phyloP scores from a whole-genome alignment of 2,888 invertebrate genomes.

The Megaustenia siamemsis region DNA sequence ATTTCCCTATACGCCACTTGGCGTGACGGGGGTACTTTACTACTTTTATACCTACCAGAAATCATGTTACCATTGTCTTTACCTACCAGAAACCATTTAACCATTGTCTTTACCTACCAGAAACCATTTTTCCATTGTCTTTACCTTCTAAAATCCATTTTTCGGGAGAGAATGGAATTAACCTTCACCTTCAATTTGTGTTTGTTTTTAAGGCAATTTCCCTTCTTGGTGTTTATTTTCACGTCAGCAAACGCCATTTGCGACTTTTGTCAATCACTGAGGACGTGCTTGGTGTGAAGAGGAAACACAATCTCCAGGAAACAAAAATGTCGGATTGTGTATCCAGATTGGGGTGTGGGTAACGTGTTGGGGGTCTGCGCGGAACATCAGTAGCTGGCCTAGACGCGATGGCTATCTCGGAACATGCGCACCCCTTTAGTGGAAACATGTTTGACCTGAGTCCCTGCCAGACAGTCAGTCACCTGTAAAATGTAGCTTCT shows the following conservation, averaged over 20 bases:
- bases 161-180: too few species aligned
- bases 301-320: neutral
- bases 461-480: too few species aligned
- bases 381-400: neutral
- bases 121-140: too few species aligned
- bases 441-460: too few species aligned
- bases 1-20: too few species aligned
- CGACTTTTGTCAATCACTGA: slow-evolving; percentile 18
- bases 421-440: neutral
- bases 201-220: neutral
- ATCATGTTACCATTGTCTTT: too few species aligned
- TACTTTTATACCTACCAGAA: too few species aligned
- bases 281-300: neutral
- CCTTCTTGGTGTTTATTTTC: neutral
- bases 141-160: neutral
- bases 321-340: neutral
- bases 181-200: too few species aligned
- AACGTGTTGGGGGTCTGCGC: neutral
- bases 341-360: neutral
- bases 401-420: neutral
- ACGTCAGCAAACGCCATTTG: neutral
- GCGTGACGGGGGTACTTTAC: too few species aligned
- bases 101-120: too few species aligned
- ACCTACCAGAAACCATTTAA: too few species aligned
- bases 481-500: too few species aligned